Evolutionary conservation across 2,797 vertebrate genomes (phyloP).

Genomic region (Bucorvus abyssinicus): DNA sequence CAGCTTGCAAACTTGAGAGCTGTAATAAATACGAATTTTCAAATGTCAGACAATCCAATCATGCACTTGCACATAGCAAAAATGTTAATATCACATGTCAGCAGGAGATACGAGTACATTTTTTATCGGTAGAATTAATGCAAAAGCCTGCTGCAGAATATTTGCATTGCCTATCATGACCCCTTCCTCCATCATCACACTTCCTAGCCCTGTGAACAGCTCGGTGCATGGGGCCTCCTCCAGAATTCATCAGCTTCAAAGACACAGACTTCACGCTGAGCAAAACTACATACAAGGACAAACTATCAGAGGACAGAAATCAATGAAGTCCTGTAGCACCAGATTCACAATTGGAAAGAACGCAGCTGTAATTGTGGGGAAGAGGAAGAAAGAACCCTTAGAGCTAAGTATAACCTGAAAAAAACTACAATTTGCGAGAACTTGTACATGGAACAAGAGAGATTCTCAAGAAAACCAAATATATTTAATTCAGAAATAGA

Average conservation of each 20-base stretch:
- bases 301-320: conserved; percentile 57
- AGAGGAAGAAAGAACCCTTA: neutral
- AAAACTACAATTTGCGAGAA: neutral
- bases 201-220: neutral
- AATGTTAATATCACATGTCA: conserved; percentile 43
- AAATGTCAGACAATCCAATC: conserved; percentile 59
- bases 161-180: neutral
- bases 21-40: conserved; percentile 47
- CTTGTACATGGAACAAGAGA: neutral
- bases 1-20: conserved; percentile 25
- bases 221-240: neutral
- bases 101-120: conserved; percentile 22
- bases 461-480: neutral
- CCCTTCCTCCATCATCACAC: neutral
- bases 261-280: conserved; percentile 26
- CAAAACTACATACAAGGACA: conserved; percentile 59
- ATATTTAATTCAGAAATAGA: neutral
- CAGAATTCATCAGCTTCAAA: conserved; percentile 58
- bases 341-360: neutral
- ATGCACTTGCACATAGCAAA: conserved; percentile 23
- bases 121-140: conserved; percentile 13
- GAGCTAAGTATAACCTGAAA: neutral
- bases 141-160: neutral
- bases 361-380: neutral
- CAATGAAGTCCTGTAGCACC: conserved; percentile 36